These are phyloP conservation scores for Fregetta grallaria DNA, from an alignment of 2,113 vertebrate genomes.

Conservation along the genomic window DNA sequence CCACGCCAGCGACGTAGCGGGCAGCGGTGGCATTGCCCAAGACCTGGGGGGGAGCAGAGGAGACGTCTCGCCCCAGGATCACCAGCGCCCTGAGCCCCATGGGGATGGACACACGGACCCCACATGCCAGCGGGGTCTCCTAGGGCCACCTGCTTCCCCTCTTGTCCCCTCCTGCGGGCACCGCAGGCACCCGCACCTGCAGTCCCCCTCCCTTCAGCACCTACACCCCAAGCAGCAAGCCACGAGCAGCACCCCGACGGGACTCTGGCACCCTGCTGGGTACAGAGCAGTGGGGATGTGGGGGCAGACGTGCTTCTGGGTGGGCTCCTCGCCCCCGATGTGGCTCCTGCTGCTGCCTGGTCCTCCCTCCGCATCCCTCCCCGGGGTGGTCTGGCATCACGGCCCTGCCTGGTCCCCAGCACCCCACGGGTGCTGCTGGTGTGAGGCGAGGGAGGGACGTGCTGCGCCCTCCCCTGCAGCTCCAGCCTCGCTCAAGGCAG, in stretches of 20 bases:
- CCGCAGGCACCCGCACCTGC: not conserved
- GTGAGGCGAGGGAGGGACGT: fast-evolving
- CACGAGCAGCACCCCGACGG: fast-evolving
- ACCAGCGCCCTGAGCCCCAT: fast-evolving
- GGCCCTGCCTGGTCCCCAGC: fast-evolving
- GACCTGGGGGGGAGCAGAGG: slow-evolving; percentile 72
- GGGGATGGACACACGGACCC: fast-evolving
- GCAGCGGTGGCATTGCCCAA: slow-evolving; percentile 79
- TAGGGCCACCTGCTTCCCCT: not conserved
- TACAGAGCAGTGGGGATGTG: fast-evolving
- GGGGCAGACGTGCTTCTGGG: fast-evolving
- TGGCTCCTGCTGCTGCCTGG: not conserved
- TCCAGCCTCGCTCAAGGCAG: not conserved
- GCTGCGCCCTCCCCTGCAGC: not conserved
- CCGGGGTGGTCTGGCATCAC: fast-evolving
- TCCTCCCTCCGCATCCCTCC: not conserved
- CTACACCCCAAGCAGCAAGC: not conserved
- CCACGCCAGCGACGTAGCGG: slow-evolving; percentile 84
- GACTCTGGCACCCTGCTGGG: fast-evolving
- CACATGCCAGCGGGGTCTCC: fast-evolving
- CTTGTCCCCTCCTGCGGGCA: not conserved
- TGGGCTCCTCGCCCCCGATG: not conserved
- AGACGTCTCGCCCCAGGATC: fast-evolving
- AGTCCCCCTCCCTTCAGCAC: not conserved
- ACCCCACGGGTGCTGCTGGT: fast-evolving